Conservation (phyloP, 2,797 vertebrate genomes). For the Characodon lateralis region DNA sequence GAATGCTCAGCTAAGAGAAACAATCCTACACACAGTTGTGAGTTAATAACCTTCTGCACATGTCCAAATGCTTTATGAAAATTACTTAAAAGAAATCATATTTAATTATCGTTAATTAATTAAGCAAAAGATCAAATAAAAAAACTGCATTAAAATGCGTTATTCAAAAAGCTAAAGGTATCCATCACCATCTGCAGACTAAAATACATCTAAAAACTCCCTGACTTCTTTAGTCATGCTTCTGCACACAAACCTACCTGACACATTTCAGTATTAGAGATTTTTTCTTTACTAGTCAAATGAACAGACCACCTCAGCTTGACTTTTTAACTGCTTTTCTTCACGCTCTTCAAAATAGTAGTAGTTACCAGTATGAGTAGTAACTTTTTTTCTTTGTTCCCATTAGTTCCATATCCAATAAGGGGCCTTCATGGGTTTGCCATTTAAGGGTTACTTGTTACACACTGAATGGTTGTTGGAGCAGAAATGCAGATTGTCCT, state of each 20-base stretch:
- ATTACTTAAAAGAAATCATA: constrained; percentile 50
- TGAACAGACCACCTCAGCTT: neutral
- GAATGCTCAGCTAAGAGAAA: constrained; percentile 50
- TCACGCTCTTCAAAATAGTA: neutral
- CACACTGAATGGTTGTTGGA: neutral
- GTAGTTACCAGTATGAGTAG: too few species aligned
- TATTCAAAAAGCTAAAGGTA: constrained; percentile 29
- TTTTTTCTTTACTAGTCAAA: neutral
- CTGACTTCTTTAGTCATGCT: neutral
- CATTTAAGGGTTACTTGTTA: neutral
- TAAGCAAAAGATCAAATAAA: constrained; percentile 37
- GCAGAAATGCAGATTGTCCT: neutral
- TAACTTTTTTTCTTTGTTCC: neutral
- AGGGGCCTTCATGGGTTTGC: neutral
- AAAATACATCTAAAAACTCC: constrained; percentile 13
- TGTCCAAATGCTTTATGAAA: constrained; percentile 27
- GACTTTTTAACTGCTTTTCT: neutral
- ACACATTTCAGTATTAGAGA: neutral
- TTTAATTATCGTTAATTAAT: neutral
- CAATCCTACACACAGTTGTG: constrained; percentile 37
- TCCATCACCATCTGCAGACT: constrained; percentile 37
- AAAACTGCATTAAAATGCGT: constrained; percentile 27
- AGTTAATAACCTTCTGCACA: constrained; percentile 55
- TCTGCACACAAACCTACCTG: neutral
- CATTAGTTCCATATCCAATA: neutral